phyloP scores from a whole-genome alignment of 2,797 vertebrate genomes.

The Sebastes flavidus region DNA sequence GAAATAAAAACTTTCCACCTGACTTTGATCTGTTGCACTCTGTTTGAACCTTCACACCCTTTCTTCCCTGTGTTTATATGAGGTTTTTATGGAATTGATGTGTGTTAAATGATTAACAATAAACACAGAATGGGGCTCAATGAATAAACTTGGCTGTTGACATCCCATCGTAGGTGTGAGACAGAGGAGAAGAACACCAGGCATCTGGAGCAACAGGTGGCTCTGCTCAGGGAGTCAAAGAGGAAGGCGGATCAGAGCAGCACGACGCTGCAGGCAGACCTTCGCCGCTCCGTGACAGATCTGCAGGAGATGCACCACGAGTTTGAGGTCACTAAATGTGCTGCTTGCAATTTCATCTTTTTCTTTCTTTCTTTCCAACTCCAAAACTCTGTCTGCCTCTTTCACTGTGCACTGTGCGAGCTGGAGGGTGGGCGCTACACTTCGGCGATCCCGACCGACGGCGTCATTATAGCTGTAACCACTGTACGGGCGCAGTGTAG shows the following conservation, averaged over 20 bases:
- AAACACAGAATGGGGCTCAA: background rate
- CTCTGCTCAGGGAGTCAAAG: slow-evolving; percentile 70
- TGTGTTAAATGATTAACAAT: background rate
- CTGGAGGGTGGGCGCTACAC: too few relatives aligned
- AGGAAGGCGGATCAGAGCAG: slow-evolving; percentile 59
- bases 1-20: background rate
- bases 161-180: slow-evolving; percentile 69
- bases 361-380: background rate
- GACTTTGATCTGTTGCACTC: background rate
- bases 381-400: background rate
- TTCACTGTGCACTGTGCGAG: background rate
- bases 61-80: background rate
- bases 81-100: background rate
- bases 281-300: slow-evolving; percentile 58
- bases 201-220: slow-evolving; percentile 73
- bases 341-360: background rate
- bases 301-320: slow-evolving; percentile 68
- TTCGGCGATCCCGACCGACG: too few relatives aligned
- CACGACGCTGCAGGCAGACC: slow-evolving; percentile 59
- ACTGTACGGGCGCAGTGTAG: too few relatives aligned
- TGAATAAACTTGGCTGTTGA: background rate
- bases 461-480: too few relatives aligned
- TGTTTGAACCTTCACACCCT: background rate
- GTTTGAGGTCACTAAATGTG: slow-evolving; percentile 63
- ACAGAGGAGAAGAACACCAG: slow-evolving; percentile 68